Conservation (phyloP, 2,797 vertebrate genomes). For the Acomys russatus region DNA sequence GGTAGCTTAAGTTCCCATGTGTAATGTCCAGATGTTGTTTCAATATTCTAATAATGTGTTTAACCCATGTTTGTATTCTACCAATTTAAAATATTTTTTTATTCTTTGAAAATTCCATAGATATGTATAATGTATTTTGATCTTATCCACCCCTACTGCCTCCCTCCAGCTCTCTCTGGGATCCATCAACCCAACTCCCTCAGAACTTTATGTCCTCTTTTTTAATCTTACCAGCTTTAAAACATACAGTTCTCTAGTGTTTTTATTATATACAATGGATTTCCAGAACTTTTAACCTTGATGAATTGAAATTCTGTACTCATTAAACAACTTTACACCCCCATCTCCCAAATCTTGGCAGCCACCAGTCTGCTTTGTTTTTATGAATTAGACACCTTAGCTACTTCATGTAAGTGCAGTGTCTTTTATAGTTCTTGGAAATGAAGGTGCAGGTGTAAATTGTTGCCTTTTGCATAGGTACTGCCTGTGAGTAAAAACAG, state of each 20-base stretch:
- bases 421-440: constrained; percentile 34
- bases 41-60: constrained; percentile 46
- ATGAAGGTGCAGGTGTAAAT: constrained; percentile 17
- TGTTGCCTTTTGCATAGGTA: constrained; percentile 87
- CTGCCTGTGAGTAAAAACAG: constrained; percentile 94
- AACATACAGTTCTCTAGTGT: background rate
- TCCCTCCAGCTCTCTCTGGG: background rate
- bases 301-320: constrained; percentile 9
- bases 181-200: background rate
- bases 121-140: background rate
- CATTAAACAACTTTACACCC: background rate
- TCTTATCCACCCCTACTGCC: background rate
- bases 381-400: constrained; percentile 35
- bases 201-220: background rate
- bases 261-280: background rate
- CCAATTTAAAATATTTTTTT: background rate
- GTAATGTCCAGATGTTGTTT: constrained; percentile 29
- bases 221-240: constrained; percentile 6
- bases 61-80: background rate
- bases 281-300: constrained; percentile 13
- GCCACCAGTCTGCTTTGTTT: constrained; percentile 7
- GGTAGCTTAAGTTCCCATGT: constrained; percentile 36
- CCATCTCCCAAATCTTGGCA: background rate
- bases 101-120: background rate
- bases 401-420: background rate